Evolutionary conservation across 92 coral and sea anemone species (phyloP).

Genomic region (Epizoanthus rinbou): DNA sequence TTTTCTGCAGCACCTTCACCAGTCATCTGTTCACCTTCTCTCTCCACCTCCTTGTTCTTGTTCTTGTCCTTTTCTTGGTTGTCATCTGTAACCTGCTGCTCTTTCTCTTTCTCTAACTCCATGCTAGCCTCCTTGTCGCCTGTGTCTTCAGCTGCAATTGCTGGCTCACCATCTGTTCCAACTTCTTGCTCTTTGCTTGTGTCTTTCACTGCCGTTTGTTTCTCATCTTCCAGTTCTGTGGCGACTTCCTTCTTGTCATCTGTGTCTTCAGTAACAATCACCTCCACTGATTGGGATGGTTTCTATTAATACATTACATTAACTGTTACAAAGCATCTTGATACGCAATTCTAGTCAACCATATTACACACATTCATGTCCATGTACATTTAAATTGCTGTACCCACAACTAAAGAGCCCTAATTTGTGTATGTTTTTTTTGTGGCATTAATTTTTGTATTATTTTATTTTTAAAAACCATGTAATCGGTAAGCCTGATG

Average conservation of each 20-base stretch:
- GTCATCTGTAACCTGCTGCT: not conserved
- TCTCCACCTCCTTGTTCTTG: constrained; percentile 19
- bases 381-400: too few species aligned
- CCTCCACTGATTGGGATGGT: constrained; percentile 18
- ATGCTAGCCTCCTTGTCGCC: constrained; percentile 1
- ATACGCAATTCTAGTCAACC: not conserved
- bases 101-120: constrained; percentile 31
- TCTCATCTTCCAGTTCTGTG: constrained; percentile 23
- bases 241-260: constrained; percentile 16
- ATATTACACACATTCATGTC: too few species aligned
- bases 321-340: not conserved
- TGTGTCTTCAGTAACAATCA: constrained; percentile 13
- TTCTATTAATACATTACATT: not conserved
- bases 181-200: not conserved
- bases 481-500: too few species aligned
- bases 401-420: too few species aligned
- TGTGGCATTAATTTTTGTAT: too few species aligned
- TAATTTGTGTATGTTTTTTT: too few species aligned
- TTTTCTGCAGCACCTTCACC: constrained; percentile 11
- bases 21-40: constrained; percentile 44
- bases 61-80: not conserved
- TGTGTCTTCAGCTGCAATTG: constrained; percentile 8
- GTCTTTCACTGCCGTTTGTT: constrained; percentile 9
- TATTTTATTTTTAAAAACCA: too few species aligned
- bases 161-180: not conserved